phyloP scores from a whole-genome alignment of 2,888 invertebrate species.

The Gisinianus flammeolus region DNA sequence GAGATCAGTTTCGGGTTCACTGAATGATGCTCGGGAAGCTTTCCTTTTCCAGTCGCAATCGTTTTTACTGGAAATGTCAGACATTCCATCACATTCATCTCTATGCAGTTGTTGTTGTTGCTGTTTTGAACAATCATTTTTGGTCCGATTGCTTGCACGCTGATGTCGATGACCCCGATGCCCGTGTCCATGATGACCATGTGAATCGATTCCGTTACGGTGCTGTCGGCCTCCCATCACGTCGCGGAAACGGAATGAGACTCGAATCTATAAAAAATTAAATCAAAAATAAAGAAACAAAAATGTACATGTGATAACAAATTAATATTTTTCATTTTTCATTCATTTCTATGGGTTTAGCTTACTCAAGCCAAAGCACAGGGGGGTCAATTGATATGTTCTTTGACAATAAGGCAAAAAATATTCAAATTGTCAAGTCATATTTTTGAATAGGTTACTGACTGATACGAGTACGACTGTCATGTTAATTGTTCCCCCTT shows the following conservation, averaged over 20 bases:
- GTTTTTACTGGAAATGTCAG: neutral
- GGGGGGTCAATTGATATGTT: neutral
- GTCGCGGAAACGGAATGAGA: neutral
- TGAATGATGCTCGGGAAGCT: neutral
- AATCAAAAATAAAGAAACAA: neutral
- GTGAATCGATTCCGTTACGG: neutral
- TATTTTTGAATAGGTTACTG: neutral
- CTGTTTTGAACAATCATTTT: neutral
- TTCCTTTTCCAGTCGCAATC: neutral
- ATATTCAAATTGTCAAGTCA: neutral
- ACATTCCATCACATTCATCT: neutral
- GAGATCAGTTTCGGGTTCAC: conserved; percentile 2
- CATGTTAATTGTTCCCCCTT: too few species aligned
- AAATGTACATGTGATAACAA: neutral
- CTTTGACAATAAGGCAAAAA: neutral
- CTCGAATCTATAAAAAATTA: conserved; percentile 1
- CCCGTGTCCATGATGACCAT: neutral
- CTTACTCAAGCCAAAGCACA: neutral
- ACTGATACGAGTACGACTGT: too few species aligned
- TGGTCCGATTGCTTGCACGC: neutral
- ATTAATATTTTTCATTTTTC: neutral
- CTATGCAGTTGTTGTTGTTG: neutral
- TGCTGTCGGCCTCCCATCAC: too few species aligned
- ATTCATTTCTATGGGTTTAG: too few species aligned
- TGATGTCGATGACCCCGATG: neutral